Evolutionary conservation across 1,140 invertebrate species (phyloP).

Genomic region (Chymomyza costata): DNA sequence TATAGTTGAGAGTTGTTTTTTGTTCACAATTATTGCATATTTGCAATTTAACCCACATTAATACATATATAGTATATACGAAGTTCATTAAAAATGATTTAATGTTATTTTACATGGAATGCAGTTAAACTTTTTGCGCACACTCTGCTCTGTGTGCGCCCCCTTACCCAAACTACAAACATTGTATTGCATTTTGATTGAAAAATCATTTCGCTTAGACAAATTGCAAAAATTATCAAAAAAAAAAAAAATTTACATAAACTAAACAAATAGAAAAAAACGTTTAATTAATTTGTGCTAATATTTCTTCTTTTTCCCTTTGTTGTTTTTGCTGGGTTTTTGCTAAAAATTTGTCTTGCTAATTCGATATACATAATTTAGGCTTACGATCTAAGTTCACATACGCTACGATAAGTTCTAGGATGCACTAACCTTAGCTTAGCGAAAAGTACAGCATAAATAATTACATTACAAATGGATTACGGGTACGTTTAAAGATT

Average conservation of each 20-base stretch:
- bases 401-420: slow-evolving; percentile 68
- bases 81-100: slow-evolving; percentile 58
- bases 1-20: slow-evolving; percentile 45
- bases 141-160: slow-evolving; percentile 26
- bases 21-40: slow-evolving; percentile 31
- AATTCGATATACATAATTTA: slow-evolving; percentile 66
- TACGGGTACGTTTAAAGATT: slow-evolving; percentile 25
- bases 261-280: slow-evolving; percentile 52
- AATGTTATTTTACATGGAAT: slow-evolving; percentile 67
- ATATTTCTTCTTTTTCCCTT: slow-evolving; percentile 40
- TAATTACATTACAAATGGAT: slow-evolving; percentile 68
- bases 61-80: slow-evolving; percentile 41
- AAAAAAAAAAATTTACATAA: slow-evolving; percentile 39
- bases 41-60: slow-evolving; percentile 48
- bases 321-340: slow-evolving; percentile 25
- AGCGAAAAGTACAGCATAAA: slow-evolving; percentile 72
- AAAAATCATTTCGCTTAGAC: slow-evolving; percentile 38
- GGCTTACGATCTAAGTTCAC: slow-evolving; percentile 60
- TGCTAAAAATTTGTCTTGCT: slow-evolving; percentile 62
- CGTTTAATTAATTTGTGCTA: slow-evolving; percentile 65
- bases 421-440: slow-evolving; percentile 75
- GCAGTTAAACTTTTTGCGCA: slow-evolving; percentile 63
- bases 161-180: slow-evolving; percentile 43
- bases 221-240: slow-evolving; percentile 28
- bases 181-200: slow-evolving; percentile 41